Percentiles rank a stretch among this genome's conserved stretches.
phyloP scores from a whole-genome alignment of 2,888 invertebrate genomes.

The Epirrita christyi region DNA sequence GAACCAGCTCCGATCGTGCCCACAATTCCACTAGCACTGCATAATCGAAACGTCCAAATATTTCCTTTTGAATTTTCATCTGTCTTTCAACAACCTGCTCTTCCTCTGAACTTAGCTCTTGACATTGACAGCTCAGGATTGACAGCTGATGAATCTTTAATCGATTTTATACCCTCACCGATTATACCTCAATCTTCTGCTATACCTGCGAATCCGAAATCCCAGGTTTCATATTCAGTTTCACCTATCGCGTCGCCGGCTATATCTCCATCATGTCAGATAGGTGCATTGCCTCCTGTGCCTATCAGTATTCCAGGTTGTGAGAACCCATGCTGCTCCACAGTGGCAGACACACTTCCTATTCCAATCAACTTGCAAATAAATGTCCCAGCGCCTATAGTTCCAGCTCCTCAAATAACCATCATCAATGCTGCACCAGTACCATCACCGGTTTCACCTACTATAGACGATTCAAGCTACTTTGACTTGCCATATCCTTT shows the following conservation, averaged over 20 bases:
- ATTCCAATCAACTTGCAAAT: constrained; percentile 58
- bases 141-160: constrained; percentile 7
- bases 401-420: constrained; percentile 49
- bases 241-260: neutral
- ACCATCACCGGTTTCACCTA: constrained; percentile 23
- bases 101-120: constrained; percentile 3
- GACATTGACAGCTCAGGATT: too few species aligned
- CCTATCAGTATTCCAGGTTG: neutral
- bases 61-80: constrained; percentile 7
- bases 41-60: constrained; percentile 13
- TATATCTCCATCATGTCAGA: constrained; percentile 1
- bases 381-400: constrained; percentile 51
- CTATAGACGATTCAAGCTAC: constrained; percentile 20
- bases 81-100: constrained; percentile 9
- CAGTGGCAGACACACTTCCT: constrained; percentile 9
- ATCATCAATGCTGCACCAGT: constrained; percentile 42
- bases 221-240: constrained; percentile 10
- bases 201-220: too few species aligned
- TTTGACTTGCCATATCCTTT: constrained; percentile 28
- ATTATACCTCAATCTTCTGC: constrained; percentile 11
- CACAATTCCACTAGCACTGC: constrained; percentile 1
- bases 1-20: neutral
- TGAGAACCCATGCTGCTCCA: neutral
- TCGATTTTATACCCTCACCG: constrained; percentile 11
- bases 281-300: constrained; percentile 19